These are phyloP conservation scores for Chloroceryle aenea DNA, from an alignment of 2,113 vertebrate species.

Conservation along the genomic window DNA sequence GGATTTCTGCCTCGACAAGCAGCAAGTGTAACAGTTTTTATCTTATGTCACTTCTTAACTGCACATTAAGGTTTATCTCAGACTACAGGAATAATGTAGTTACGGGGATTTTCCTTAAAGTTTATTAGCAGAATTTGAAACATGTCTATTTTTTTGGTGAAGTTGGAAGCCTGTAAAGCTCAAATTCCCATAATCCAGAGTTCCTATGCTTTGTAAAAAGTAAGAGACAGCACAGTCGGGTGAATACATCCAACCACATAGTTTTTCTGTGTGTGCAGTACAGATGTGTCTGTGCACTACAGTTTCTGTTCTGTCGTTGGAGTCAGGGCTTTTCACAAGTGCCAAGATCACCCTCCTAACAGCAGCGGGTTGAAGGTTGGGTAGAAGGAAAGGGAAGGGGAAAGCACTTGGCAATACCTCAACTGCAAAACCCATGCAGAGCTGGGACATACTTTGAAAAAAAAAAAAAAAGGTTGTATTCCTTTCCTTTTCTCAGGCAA, in stretches of 20 bases:
- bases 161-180: neutral
- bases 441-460: neutral
- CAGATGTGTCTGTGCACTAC: neutral
- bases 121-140: constrained; percentile 44
- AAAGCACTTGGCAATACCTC: neutral
- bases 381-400: neutral
- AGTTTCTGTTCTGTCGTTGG: neutral
- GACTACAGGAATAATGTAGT: neutral
- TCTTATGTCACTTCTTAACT: constrained; percentile 32
- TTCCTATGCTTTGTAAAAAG: neutral
- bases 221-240: neutral
- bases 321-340: neutral
- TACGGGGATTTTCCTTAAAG: neutral
- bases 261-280: neutral
- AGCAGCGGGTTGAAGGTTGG: neutral
- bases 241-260: neutral
- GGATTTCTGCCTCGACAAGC: constrained; percentile 50
- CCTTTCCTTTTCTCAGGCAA: neutral
- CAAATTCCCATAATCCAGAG: neutral
- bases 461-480: neutral
- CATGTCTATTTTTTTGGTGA: neutral
- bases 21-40: constrained; percentile 7
- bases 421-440: neutral
- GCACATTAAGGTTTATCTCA: constrained; percentile 1
- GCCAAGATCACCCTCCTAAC: neutral